These are phyloP conservation scores for Hoplodrina blanda DNA, from an alignment of 2,888 invertebrate species.

Conservation along the genomic window DNA sequence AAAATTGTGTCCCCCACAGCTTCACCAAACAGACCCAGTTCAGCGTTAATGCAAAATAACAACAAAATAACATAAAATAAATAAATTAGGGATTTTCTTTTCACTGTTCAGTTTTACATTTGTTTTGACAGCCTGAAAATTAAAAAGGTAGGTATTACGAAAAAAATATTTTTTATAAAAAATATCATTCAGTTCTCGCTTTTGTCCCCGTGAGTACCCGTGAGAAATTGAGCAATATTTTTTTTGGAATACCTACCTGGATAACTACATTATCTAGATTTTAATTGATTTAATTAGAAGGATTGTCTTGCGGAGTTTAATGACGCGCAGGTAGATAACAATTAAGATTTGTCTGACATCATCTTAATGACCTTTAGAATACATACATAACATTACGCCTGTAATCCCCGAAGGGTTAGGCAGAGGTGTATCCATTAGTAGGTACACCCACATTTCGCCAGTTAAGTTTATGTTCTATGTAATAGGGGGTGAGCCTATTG, in stretches of 20 bases:
- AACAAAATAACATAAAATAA: background rate
- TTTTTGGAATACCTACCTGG: background rate
- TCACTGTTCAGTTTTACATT: background rate
- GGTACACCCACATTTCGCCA: no score
- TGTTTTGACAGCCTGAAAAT: no score
- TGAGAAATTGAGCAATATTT: background rate
- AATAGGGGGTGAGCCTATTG: no score
- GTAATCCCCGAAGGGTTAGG: no score
- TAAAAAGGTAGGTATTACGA: no score
- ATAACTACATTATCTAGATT: background rate
- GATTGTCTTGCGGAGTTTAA: slow-evolving; percentile 6
- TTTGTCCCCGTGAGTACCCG: background rate
- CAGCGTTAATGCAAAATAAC: no score
- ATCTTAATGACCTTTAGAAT: slow-evolving; percentile 11
- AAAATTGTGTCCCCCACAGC: no score
- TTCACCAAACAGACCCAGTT: no score
- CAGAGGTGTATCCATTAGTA: no score
- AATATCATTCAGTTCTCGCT: background rate
- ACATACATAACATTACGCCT: no score
- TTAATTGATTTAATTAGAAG: slow-evolving; percentile 6
- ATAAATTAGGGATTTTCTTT: background rate
- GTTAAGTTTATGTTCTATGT: no score
- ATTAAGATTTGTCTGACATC: slow-evolving; percentile 21
- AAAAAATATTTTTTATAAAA: no score
- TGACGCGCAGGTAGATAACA: slow-evolving; percentile 13